Evolutionary conservation across 1,140 invertebrate species (phyloP), one percentile per base, ranked within the genome.

Genomic region (Eriocheir sinensis): DNA sequence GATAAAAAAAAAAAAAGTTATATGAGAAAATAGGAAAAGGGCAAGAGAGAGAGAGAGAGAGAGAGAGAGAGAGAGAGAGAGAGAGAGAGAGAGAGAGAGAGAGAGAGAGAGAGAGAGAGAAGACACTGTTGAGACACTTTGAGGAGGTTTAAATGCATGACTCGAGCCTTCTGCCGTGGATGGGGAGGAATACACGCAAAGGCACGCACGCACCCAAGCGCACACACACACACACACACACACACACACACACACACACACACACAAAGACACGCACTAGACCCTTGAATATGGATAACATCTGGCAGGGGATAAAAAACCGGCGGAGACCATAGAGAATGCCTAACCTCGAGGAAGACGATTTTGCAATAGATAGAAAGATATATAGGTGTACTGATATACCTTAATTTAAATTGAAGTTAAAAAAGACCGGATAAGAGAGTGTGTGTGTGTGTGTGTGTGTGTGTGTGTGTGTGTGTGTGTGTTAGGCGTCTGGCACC

Each of bases 381-480:
- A 17, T 81, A 36, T 34, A 36, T 34, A n/a, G 15, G 36, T 88
- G 86, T 88, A 15, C 38, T 17, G 17, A 17, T 85, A 85, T 85
- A 85, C 34, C 81, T 85, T n/a, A n/a, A n/a, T n/a, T n/a, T n/a
- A n/a, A n/a, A n/a, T n/a, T n/a, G n/a, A n/a, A n/a, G n/a, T n/a
- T n/a, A n/a, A n/a, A n/a, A n/a, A n/a, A n/a, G n/a, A n/a, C n/a
- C n/a, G 48, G 12, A 21, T 53, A 21, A 17, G 48, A 17, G 48
- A 17, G 48, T 53, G 48, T 53, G 48, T 53, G 48, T 53, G 48
- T 53, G 48, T 81, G 80, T 81, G 34, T 81, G 80, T 81, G n/a
- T 81, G 80, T 32, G 80, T 81, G 80, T 36, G n/a, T 81, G 30
- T 36, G 34, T 32, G 80, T 81, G 80, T 53, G 48, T 53, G 9